Conservation (phyloP, 2,797 vertebrate genomes). For the Catostomus latipinnis region DNA sequence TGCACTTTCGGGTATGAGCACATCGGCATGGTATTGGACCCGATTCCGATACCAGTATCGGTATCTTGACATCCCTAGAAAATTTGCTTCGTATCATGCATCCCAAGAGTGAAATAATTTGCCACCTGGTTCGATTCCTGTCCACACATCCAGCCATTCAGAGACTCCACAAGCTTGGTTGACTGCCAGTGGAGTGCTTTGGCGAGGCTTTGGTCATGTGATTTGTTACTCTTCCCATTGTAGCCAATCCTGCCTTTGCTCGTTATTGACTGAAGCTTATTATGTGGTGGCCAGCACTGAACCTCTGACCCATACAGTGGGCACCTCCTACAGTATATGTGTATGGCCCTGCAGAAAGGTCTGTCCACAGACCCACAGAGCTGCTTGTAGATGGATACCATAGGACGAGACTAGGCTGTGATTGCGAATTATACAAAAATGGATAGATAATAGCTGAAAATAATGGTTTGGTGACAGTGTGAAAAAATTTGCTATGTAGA, state of each 20-base stretch:
- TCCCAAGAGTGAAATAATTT: slow-evolving; percentile 17
- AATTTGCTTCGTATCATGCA: background rate
- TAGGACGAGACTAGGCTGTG: background rate
- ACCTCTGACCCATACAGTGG: slow-evolving; percentile 31
- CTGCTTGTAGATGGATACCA: background rate
- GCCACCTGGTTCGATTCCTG: slow-evolving; percentile 22
- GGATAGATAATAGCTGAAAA: too few species aligned
- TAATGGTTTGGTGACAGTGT: too few species aligned
- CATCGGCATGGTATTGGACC: too few species aligned
- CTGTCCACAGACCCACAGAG: slow-evolving; percentile 8
- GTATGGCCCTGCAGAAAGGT: slow-evolving; percentile 20
- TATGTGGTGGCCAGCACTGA: slow-evolving; percentile 27
- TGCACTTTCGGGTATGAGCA: too few species aligned
- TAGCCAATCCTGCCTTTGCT: background rate
- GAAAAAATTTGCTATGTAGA: too few species aligned
- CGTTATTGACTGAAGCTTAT: slow-evolving; percentile 25
- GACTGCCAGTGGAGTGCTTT: slow-evolving; percentile 18
- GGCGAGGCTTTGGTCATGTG: slow-evolving; percentile 48
- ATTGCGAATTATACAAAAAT: background rate
- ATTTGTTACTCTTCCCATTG: slow-evolving; percentile 34
- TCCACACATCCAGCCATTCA: slow-evolving; percentile 15
- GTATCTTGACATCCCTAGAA: background rate
- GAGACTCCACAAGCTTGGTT: slow-evolving; percentile 6
- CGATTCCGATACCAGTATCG: too few species aligned
- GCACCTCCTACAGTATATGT: slow-evolving; percentile 6